Percentiles rank a stretch among this genome's conserved stretches.
Conservation (phyloP, 2,888 invertebrate genomes). For the Leptopilina myrica region DNA sequence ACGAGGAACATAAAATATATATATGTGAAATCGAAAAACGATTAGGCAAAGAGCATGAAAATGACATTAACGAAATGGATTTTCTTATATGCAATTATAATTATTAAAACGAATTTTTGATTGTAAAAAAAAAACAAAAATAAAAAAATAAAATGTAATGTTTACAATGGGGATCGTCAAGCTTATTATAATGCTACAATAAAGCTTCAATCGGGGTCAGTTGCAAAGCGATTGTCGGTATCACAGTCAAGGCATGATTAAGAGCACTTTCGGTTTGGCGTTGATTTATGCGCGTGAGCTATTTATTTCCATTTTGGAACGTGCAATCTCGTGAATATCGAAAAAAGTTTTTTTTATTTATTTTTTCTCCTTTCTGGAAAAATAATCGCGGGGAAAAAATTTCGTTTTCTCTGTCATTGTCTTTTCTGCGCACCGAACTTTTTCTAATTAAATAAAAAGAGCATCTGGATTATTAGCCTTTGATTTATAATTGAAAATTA, state of each 20-base stretch:
- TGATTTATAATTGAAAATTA: neutral
- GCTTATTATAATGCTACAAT: conserved; percentile 65
- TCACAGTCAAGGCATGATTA: conserved; percentile 62
- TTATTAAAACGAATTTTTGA: neutral
- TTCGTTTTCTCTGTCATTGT: conserved; percentile 18
- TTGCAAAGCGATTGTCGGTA: conserved; percentile 64
- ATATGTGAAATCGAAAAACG: conserved; percentile 7
- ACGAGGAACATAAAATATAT: neutral
- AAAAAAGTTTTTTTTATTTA: neutral
- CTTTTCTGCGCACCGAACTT: conserved; percentile 22
- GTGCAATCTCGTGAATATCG: conserved; percentile 32
- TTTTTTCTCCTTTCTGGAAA: neutral
- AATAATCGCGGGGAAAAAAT: neutral
- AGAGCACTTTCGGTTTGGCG: conserved; percentile 53
- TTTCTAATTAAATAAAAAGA: neutral
- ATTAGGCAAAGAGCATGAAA: conserved; percentile 15
- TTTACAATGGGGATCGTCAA: conserved; percentile 56
- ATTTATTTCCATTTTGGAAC: conserved; percentile 47
- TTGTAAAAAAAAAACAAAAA: neutral
- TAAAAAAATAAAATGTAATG: conserved; percentile 44
- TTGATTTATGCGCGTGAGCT: conserved; percentile 48
- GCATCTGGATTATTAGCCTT: no score
- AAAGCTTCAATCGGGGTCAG: conserved; percentile 64
- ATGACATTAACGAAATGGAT: conserved; percentile 7
- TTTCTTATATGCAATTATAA: conserved; percentile 4